Conservation (phyloP, 2,888 invertebrate species). For the Eubasilissa splendida region DNA sequence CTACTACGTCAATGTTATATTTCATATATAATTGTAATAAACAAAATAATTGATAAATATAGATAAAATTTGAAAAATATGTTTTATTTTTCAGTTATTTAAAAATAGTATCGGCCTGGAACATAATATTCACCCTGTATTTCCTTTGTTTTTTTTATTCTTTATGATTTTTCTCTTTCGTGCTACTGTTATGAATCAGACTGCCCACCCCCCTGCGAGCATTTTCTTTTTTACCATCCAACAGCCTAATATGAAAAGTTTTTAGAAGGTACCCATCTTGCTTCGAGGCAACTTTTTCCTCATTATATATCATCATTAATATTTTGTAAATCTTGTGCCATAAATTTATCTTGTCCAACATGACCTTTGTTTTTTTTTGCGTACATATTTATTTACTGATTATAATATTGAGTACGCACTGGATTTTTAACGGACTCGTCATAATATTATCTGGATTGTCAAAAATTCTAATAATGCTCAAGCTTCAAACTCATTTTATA, state of each 20-base stretch:
- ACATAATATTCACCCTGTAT: too few species aligned
- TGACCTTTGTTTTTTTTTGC: neutral
- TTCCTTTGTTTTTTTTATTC: too few species aligned
- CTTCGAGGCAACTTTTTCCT: slow-evolving; percentile 10
- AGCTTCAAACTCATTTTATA: too few species aligned
- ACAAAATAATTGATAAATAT: too few species aligned
- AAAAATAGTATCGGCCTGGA: too few species aligned
- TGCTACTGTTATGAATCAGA: slow-evolving; percentile 33
- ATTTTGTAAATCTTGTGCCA: slow-evolving; percentile 2
- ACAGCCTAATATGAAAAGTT: slow-evolving; percentile 49
- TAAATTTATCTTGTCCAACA: neutral
- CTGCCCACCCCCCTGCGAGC: neutral
- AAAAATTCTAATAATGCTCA: too few species aligned
- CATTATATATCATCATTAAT: slow-evolving; percentile 8
- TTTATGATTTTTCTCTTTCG: neutral
- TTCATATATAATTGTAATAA: too few species aligned
- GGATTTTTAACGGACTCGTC: too few species aligned
- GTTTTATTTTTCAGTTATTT: too few species aligned
- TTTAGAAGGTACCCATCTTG: slow-evolving; percentile 13
- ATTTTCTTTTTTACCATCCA: slow-evolving; percentile 24
- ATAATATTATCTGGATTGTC: too few species aligned
- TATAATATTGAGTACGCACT: slow-evolving; percentile 5
- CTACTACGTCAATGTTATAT: too few species aligned
- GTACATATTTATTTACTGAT: neutral
- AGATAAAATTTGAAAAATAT: too few species aligned